Base-by-base conservation (phyloP, 2,888 invertebrate genomes). In the Apamea sordens region DNA sequence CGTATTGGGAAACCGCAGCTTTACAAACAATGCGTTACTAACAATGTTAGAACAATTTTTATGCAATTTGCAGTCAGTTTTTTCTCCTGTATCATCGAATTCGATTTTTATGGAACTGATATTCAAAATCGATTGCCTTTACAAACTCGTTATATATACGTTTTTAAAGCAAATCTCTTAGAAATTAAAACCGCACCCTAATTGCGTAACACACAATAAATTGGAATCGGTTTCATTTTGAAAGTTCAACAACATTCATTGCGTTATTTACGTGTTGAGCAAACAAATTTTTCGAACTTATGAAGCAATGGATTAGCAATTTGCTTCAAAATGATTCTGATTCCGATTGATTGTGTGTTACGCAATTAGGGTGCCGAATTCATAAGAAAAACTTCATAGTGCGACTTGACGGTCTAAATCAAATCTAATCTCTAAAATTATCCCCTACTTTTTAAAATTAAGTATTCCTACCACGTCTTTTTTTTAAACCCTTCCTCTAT, bases 401-500 rank as follows among this genome's bases (percentile, higher is more conserved):
- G 44, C 28, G 41, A 70, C 44, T 15, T 0, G 44, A 70, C 32
- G 61, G 18, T 81, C 36, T 79, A 78, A 65, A 79, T 65, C 41
- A 8, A 65, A 56, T 56, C 24, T 1, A 56, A 56, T 10, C 10
- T 56, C 10, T 24, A 56, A 56, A 56, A 24, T 56, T 10, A 24
- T 56, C 24, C 56, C 24, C 24, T 4, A 3, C 11, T 3, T 56
- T 24, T 56, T n/a, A 0, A 56, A 11, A 24, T 24, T 50, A 18
- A 50, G 2, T 5, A 70, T 63, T 68, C 53, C n/a, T 2, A 3
- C 1, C 36, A 59, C 65, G 47, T 41, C 7, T 53, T 44, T 61
- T 73, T 69, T 61, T 32, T 1, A 81, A 63, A 76, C 8, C 15
- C 5, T 59, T n/a, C 70, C 18, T 44, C 2, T 72, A 72, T 72